phyloP scores from a whole-genome alignment of 2,888 invertebrate species.

The Carcina quercana region DNA sequence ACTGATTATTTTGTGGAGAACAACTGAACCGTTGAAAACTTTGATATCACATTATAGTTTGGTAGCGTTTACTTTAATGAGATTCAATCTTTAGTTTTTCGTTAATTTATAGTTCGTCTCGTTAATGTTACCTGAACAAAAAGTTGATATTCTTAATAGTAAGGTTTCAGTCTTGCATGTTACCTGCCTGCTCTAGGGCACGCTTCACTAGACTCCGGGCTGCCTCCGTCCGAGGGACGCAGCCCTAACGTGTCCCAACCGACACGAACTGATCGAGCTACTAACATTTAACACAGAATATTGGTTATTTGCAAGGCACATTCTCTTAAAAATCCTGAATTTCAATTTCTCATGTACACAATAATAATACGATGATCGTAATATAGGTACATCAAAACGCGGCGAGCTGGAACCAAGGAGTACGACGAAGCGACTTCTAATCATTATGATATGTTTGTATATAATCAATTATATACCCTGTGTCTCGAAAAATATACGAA shows the following conservation, averaged over 20 bases:
- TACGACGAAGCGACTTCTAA: constrained; percentile 46
- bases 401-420: constrained; percentile 36
- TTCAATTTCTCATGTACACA: constrained; percentile 61
- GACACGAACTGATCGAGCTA: constrained; percentile 49
- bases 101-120: no score
- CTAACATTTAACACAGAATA: constrained; percentile 74
- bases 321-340: constrained; percentile 72
- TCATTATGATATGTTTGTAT: constrained; percentile 55
- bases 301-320: constrained; percentile 74
- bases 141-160: background rate
- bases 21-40: no score
- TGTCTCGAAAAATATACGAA: constrained; percentile 60
- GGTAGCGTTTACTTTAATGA: no score
- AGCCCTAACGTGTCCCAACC: background rate
- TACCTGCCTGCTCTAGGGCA: constrained; percentile 31
- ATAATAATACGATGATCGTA: constrained; percentile 47
- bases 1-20: no score
- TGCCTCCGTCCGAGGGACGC: constrained; percentile 1
- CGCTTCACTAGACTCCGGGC: constrained; percentile 16
- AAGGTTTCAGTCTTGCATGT: no score
- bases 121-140: background rate
- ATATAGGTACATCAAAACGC: constrained; percentile 51
- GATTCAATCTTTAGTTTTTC: no score
- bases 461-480: constrained; percentile 68
- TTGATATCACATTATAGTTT: no score